Base-by-base conservation (phyloP, 2,113 vertebrate genomes). In the Verasper variegatus region DNA sequence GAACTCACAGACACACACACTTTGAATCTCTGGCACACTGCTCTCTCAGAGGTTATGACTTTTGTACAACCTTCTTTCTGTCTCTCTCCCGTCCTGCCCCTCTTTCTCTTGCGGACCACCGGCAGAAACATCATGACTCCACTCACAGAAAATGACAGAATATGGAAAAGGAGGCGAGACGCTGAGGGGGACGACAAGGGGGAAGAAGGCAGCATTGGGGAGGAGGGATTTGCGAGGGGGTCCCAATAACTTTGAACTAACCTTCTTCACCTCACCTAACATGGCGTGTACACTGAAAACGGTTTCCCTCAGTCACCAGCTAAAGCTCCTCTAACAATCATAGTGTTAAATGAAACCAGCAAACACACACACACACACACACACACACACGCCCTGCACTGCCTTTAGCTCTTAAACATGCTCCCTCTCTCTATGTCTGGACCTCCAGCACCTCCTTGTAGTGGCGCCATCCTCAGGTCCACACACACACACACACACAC, bases 341-440 rank as follows among this genome's bases (percentile, higher is more conserved):
- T 85, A 74, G 87, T 89, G 81, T 88, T 89, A 47, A 91, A 89
- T 74, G 87, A 81, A 92, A 92, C 92, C 91, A 93, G 92, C 91
- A 91, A 65, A 76, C 27, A 77, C 66, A 31, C 27, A 31, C 31
- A 31, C 31, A 31, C 31, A 8, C 6, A 31, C 6, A 31, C 27
- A 71, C 63, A 66, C 55, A 31, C 52, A 47, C 58, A 74, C 8
- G 79, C 59, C 81, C 72, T 47, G 67, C 86, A 91, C 91, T 90
- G 91, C 93, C 89, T 90, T 89, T 77, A 85, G 77, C 71, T 76
- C 45, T 49, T 58, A 63, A 51, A 77, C 77, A 62, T 42, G 49
- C 67, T 68, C 79, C 54, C 51, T 47, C 61, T 58, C 69, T 59
- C 69, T 72, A 21, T 14, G 31, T 74, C 79, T 23, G n/a, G 65